These are phyloP conservation scores for Rhabditoides inermis DNA, from an alignment of 2,888 invertebrate species.

Conservation along the genomic window DNA sequence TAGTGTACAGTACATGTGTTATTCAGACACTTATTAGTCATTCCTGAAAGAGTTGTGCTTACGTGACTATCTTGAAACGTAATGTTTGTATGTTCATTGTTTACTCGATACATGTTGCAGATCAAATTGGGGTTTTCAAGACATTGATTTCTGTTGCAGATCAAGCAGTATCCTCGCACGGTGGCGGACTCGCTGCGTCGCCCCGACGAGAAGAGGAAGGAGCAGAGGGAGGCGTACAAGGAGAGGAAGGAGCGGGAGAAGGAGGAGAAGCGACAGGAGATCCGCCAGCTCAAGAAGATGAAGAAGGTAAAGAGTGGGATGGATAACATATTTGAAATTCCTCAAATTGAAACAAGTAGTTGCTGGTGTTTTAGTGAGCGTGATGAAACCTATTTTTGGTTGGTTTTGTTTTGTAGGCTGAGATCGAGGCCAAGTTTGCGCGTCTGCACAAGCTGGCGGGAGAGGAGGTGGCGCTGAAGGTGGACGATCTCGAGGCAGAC, in stretches of 20 bases:
- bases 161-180: constrained; percentile 82
- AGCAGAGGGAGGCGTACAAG: constrained; percentile 64
- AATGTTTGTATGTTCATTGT: too few species aligned
- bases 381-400: neutral
- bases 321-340: too few species aligned
- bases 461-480: constrained; percentile 67
- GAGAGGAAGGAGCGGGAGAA: constrained; percentile 62
- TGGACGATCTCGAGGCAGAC: constrained; percentile 69
- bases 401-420: constrained; percentile 59
- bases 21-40: too few species aligned
- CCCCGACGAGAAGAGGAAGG: constrained; percentile 53
- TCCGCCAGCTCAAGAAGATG: constrained; percentile 63
- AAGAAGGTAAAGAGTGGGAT: constrained; percentile 58
- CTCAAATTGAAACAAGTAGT: neutral
- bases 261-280: constrained; percentile 71
- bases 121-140: neutral
- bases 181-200: constrained; percentile 73
- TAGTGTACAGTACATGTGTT: too few species aligned
- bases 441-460: constrained; percentile 81
- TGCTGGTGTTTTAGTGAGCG: neutral
- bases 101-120: neutral
- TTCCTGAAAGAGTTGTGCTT: too few species aligned
- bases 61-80: too few species aligned
- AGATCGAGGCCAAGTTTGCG: constrained; percentile 79
- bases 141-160: constrained; percentile 55